A percentile compares a stretch with the other conserved stretches of the same genome.
Conservation (phyloP, 1,140 invertebrate species). For the Monochamus saltuarius region DNA sequence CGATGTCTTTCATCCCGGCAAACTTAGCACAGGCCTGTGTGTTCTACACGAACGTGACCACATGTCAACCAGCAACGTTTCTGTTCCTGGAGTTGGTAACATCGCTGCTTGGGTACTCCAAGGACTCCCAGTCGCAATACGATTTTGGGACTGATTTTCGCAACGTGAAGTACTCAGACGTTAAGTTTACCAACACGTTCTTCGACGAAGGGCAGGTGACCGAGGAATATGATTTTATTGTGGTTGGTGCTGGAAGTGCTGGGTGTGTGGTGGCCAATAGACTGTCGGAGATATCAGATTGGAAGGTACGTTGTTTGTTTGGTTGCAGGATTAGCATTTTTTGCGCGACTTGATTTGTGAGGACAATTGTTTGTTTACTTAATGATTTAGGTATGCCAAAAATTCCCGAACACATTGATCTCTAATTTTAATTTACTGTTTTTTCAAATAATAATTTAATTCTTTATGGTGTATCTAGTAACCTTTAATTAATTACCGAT, state of each 20-base stretch:
- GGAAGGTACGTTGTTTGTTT: constrained; percentile 50
- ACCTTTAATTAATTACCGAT: too few species aligned
- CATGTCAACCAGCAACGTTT: constrained; percentile 58
- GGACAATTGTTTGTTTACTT: too few species aligned
- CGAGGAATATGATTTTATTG: constrained; percentile 56
- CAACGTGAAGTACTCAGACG: too few species aligned
- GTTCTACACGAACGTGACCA: constrained; percentile 55
- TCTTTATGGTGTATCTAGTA: too few species aligned
- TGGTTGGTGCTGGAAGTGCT: constrained; percentile 66
- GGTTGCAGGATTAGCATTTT: too few species aligned
- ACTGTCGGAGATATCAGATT: constrained; percentile 57
- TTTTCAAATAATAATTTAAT: too few species aligned
- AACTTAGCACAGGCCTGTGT: constrained; percentile 58
- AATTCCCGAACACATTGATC: too few species aligned
- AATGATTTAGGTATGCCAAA: too few species aligned
- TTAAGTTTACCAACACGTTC: constrained; percentile 9
- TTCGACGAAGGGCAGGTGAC: constrained; percentile 8
- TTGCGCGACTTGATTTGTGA: too few species aligned
- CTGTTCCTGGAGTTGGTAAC: constrained; percentile 60
- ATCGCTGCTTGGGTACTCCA: constrained; percentile 58
- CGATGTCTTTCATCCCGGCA: constrained; percentile 61
- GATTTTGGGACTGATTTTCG: too few species aligned
- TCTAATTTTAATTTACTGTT: too few species aligned
- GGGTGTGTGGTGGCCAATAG: constrained; percentile 68
- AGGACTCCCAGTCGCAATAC: constrained; percentile 43